Base-by-base conservation (phyloP, 2,888 invertebrate species). In the Agriotes lineatus region DNA sequence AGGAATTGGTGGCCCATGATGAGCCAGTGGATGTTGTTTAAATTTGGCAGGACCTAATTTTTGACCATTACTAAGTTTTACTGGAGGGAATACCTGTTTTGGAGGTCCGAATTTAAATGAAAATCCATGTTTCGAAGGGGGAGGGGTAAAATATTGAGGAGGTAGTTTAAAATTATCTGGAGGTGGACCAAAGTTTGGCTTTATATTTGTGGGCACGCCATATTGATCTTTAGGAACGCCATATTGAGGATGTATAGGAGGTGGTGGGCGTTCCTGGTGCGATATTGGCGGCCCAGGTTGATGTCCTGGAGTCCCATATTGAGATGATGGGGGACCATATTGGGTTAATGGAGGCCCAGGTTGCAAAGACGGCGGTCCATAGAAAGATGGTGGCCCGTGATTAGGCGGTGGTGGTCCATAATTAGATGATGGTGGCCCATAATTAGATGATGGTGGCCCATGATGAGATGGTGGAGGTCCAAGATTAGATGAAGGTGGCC, bases 241-340 rank as follows among this genome's bases (percentile, higher is more conserved):
- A 18, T 54, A 45, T 5, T 59, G 42, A 4, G 54, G 30, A 7
- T 61, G 35, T 7, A 22, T n/a, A 37, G 33, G 2, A 20, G 37
- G 63, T 18, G 68, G 63, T 25, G 25, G 25, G 3, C 25, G 25
- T 25, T 25, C 56, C 61, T 35, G 25, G 1, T 6, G 12, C 5
- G 48, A 20, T 1, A 45, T 18, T 12, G 61, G 61, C 30, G 67
- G 64, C 42, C 60, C 70, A 42, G 69, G 54, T 4, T 37, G 10
- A 4, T 22, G 52, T 22, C 48, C 20, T 10, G 67, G 69, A 25
- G 69, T 63, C 20, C 67, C 70, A 33, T 74, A 74, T 39, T 72
- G 71, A 44, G 66, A 69, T 12, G 70, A 63, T 60, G 78, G 79
- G 14, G 75, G 78, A 10, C 77, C 78, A 69, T 81, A 81, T 19